Conservation (phyloP, 2,888 invertebrate genomes). For the Entomobrya proxima region DNA sequence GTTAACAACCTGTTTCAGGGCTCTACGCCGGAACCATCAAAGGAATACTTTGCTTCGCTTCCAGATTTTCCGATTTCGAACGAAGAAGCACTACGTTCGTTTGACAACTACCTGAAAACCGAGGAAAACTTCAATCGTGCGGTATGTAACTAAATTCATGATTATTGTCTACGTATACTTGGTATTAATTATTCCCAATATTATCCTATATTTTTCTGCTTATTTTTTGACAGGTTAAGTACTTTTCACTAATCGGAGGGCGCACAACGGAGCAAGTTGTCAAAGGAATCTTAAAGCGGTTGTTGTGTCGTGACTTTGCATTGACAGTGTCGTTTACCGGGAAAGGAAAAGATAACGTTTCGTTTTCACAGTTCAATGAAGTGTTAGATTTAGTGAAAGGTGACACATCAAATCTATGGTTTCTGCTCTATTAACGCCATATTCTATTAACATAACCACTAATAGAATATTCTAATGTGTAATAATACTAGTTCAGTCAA, state of each 20-base stretch:
- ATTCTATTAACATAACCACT: too few species aligned
- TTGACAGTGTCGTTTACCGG: not conserved
- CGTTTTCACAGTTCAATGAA: not conserved
- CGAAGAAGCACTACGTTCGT: not conserved
- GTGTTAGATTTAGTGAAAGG: not conserved
- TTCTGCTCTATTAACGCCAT: not conserved
- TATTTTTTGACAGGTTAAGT: not conserved
- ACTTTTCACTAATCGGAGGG: not conserved
- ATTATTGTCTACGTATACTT: too few species aligned
- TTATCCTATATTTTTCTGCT: not conserved
- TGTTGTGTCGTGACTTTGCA: not conserved
- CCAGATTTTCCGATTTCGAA: not conserved
- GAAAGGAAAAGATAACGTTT: not conserved
- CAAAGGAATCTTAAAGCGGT: not conserved
- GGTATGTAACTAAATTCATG: too few species aligned
- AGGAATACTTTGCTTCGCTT: not conserved
- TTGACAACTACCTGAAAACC: not conserved
- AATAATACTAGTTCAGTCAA: not conserved
- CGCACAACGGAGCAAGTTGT: not conserved
- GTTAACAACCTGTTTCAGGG: not conserved
- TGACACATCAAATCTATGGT: too few species aligned
- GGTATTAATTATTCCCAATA: too few species aligned
- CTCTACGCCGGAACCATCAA: not conserved
- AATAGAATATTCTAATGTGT: not conserved
- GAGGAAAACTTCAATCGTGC: not conserved